Conservation (phyloP, 2,113 vertebrate species). For the Meles meles region DNA sequence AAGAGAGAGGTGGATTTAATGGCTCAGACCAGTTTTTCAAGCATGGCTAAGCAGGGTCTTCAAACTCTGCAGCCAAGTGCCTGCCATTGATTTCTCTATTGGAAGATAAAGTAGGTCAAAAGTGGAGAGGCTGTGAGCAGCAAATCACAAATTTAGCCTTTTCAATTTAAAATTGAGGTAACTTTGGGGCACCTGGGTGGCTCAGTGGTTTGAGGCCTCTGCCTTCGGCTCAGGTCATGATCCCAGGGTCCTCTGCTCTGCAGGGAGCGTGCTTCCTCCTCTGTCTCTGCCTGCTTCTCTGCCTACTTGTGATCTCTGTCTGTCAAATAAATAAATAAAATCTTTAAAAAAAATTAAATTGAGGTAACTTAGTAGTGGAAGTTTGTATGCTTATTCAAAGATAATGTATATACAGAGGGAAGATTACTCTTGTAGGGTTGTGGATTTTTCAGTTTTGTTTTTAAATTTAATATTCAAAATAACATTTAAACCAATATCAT, state of each 20-base stretch:
- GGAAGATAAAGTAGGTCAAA: not conserved
- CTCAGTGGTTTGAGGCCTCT: too few species aligned
- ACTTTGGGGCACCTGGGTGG: not conserved
- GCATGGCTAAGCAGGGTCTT: not conserved
- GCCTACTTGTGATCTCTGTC: too few species aligned
- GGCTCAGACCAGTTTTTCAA: not conserved
- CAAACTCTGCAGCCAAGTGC: not conserved
- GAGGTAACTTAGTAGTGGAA: not conserved
- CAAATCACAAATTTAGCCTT: not conserved
- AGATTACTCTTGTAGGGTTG: not conserved
- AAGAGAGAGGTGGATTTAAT: not conserved
- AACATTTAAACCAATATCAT: slow-evolving; percentile 12
- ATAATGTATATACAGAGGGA: not conserved
- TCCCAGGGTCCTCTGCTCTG: too few species aligned
- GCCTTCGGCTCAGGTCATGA: too few species aligned
- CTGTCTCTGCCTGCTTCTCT: too few species aligned
- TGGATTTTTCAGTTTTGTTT: slow-evolving; percentile 20
- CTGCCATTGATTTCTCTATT: not conserved
- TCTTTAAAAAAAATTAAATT: not conserved
- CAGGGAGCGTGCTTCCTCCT: too few species aligned
- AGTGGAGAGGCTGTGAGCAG: not conserved
- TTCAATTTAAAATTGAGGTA: not conserved
- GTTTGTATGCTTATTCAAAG: not conserved
- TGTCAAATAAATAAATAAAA: too few species aligned
- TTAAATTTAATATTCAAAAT: slow-evolving; percentile 52